Conservation (phyloP, 2,113 vertebrate species). For the Rousettus leschenaultii region DNA sequence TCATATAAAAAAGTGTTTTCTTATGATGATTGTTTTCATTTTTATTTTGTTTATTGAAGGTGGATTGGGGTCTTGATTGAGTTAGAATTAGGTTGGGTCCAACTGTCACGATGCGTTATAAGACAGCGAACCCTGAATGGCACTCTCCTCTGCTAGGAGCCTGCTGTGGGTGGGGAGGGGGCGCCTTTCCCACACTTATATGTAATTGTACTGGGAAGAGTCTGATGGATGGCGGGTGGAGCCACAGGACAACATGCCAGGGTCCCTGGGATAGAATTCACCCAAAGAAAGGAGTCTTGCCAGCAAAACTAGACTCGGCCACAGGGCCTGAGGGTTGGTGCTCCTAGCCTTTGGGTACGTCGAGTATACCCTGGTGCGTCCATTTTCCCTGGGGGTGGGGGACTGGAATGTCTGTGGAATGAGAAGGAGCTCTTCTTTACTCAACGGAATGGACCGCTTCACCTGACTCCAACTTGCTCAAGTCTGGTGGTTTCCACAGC, state of each 20-base stretch:
- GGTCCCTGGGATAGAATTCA: not conserved
- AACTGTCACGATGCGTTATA: fast-evolving
- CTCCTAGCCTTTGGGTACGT: not conserved
- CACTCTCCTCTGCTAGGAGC: not conserved
- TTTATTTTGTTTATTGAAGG: not conserved
- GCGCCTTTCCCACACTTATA: not conserved
- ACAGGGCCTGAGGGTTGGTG: fast-evolving
- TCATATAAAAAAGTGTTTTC: not conserved
- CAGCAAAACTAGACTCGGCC: not conserved
- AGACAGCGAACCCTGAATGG: no score
- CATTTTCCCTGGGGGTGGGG: not conserved
- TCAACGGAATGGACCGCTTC: no score
- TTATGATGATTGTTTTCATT: not conserved
- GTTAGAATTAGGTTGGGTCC: not conserved
- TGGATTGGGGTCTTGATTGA: not conserved
- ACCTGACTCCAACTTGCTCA: no score
- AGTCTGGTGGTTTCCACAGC: no score
- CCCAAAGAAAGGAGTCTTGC: not conserved
- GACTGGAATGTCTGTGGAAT: not conserved
- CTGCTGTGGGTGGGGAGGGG: not conserved
- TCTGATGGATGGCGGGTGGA: not conserved
- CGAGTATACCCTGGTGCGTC: not conserved
- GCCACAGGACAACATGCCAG: not conserved
- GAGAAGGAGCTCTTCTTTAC: not conserved
- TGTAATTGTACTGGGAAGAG: fast-evolving